Percentiles rank a stretch among this genome's conserved stretches.
phyloP scores from a whole-genome alignment of 1,140 invertebrate species.

The Bombus cullumanus region DNA sequence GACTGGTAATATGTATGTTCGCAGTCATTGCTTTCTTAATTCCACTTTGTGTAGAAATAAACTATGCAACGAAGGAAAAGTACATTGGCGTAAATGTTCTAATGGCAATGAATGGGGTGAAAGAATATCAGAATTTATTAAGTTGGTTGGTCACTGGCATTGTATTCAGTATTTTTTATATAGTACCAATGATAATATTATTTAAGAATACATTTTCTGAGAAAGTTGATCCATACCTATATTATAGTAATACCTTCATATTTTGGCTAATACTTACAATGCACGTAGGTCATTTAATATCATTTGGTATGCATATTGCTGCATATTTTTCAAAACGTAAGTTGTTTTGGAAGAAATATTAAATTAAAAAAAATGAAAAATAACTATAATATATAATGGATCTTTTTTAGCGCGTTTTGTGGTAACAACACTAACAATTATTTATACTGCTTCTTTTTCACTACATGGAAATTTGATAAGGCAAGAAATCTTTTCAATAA shows the following conservation, averaged over 20 bases:
- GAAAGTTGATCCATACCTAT: slow-evolving; percentile 74
- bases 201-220: slow-evolving; percentile 74
- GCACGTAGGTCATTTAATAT: slow-evolving; percentile 74
- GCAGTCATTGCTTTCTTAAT: slow-evolving; percentile 76
- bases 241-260: slow-evolving; percentile 78
- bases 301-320: slow-evolving; percentile 79
- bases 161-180: slow-evolving; percentile 74
- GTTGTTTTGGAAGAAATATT: slow-evolving; percentile 19
- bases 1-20: slow-evolving; percentile 68
- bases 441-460: slow-evolving; percentile 47
- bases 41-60: slow-evolving; percentile 76
- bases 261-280: slow-evolving; percentile 77
- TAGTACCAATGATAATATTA: slow-evolving; percentile 73
- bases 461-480: slow-evolving; percentile 37
- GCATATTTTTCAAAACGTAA: slow-evolving; percentile 78
- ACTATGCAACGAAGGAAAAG: slow-evolving; percentile 77
- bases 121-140: slow-evolving; percentile 75
- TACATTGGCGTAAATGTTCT: slow-evolving; percentile 79
- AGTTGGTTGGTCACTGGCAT: slow-evolving; percentile 78
- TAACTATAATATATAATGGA: neutral
- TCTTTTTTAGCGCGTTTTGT: slow-evolving; percentile 58
- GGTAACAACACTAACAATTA: slow-evolving; percentile 22
- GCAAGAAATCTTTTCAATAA: slow-evolving; percentile 19
- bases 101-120: slow-evolving; percentile 80
- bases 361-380: neutral